A percentile compares a stretch with the other conserved stretches of the same genome.
Conservation (phyloP, 2,113 vertebrate species). For the Hippocampus barbouri region DNA sequence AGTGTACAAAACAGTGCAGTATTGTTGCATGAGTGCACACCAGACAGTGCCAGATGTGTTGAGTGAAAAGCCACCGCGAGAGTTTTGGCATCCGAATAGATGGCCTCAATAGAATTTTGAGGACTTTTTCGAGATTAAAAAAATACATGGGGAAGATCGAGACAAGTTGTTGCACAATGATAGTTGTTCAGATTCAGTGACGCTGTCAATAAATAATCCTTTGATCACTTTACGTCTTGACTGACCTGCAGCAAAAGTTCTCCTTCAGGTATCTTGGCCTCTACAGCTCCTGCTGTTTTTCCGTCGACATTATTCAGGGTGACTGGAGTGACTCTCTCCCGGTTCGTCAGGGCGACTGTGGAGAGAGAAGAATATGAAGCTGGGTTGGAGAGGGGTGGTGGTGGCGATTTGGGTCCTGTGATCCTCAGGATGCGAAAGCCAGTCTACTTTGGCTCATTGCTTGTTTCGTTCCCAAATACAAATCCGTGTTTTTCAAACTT, state of each 20-base stretch:
- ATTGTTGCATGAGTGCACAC: neutral
- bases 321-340: constrained; percentile 26
- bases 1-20: neutral
- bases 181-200: too few species aligned
- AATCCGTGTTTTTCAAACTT: too few species aligned
- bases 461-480: too few species aligned
- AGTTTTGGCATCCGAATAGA: neutral
- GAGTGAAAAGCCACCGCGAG: constrained; percentile 31
- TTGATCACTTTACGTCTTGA: constrained; percentile 7
- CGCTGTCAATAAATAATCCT: neutral
- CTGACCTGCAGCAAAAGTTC: constrained; percentile 77
- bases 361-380: neutral
- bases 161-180: neutral
- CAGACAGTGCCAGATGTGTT: constrained; percentile 7
- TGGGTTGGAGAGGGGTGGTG: neutral
- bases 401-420: constrained; percentile 41
- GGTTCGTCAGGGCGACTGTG: constrained; percentile 69
- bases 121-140: constrained; percentile 2
- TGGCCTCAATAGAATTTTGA: constrained; percentile 29
- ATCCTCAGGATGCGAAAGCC: neutral
- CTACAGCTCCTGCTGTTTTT: constrained; percentile 15
- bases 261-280: constrained; percentile 57
- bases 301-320: neutral
- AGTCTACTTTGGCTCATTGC: too few species aligned
- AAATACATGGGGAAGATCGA: neutral